Evolutionary conservation across 2,113 vertebrate genomes (phyloP).

Genomic region (Danionella cerebrum): DNA sequence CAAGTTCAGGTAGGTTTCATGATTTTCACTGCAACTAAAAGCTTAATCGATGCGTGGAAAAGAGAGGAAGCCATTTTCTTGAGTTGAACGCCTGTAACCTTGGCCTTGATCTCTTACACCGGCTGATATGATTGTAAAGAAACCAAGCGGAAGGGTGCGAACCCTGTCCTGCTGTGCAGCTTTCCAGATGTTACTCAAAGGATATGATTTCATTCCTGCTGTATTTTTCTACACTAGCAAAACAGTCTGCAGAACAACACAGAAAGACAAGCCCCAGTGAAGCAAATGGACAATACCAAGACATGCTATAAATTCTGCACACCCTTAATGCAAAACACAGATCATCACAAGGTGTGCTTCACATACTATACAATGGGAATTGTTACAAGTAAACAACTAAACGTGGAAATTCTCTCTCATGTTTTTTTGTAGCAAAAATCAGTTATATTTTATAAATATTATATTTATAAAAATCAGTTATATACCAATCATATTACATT

Average conservation of each 20-base stretch:
- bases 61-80: conserved; percentile 16
- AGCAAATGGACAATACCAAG: conserved; percentile 17
- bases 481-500: no score
- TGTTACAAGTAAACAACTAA: not conserved
- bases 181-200: conserved; percentile 66
- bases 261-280: conserved; percentile 26
- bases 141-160: conserved; percentile 60
- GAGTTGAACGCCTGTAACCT: conserved; percentile 15
- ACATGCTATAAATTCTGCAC: conserved; percentile 10
- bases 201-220: conserved; percentile 55
- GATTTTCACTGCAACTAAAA: not conserved
- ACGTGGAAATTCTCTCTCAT: no score
- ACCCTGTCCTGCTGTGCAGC: conserved; percentile 43
- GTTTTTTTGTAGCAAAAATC: no score
- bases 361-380: not conserved
- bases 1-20: not conserved
- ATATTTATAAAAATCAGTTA: no score
- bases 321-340: conserved; percentile 21
- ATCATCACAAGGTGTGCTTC: not conserved
- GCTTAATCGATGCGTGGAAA: not conserved
- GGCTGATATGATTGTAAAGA: conserved; percentile 31
- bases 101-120: not conserved
- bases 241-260: conserved; percentile 45
- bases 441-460: no score
- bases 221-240: conserved; percentile 40